A percentile compares a stretch with the other conserved stretches of the same genome.
Evolutionary conservation across 1,140 invertebrate species (phyloP).

Genomic region (Sarcophaga bullata): DNA sequence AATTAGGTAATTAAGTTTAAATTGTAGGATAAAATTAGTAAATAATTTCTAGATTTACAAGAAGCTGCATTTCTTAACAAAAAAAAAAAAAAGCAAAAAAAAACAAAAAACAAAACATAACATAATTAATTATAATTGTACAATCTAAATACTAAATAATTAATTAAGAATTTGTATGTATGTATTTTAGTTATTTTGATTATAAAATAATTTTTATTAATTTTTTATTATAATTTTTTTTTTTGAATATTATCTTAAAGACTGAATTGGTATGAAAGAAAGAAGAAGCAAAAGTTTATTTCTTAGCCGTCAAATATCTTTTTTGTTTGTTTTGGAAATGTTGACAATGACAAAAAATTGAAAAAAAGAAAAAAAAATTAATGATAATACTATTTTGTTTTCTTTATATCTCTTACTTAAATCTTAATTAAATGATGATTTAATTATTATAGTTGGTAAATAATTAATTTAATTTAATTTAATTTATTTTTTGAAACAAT

Average conservation of each 20-base stretch:
- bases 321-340: background rate
- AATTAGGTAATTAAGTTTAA: constrained; percentile 21
- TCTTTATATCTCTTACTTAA: too few relatives aligned
- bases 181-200: background rate
- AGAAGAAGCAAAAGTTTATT: constrained; percentile 22
- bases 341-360: background rate
- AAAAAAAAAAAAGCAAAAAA: too few relatives aligned
- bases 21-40: background rate
- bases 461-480: too few relatives aligned
- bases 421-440: too few relatives aligned
- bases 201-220: background rate
- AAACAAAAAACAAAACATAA: background rate
- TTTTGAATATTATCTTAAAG: constrained; percentile 1
- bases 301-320: background rate
- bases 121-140: background rate
- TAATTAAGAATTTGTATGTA: background rate
- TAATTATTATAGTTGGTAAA: background rate
- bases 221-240: too few relatives aligned
- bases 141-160: background rate
- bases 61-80: background rate
- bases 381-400: too few relatives aligned
- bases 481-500: background rate
- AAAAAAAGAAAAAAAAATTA: too few relatives aligned
- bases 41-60: background rate
- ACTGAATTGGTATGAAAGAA: constrained; percentile 22